Evolutionary conservation across 1,140 invertebrate genomes (phyloP), one percentile per base, ranked within the genome.

Genomic region (Formica selysi): DNA sequence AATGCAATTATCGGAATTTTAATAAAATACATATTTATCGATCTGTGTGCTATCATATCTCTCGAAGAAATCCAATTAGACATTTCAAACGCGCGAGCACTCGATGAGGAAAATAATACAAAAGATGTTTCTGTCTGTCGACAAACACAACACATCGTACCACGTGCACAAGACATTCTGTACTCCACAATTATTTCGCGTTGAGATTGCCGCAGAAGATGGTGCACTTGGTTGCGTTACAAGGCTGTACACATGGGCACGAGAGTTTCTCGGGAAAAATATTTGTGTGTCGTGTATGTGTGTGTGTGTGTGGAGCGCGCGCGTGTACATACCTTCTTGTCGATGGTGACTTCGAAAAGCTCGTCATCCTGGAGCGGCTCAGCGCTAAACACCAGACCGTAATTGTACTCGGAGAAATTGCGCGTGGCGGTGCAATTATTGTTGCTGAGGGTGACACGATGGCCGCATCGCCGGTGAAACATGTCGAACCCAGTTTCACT

Each of bases 291-390:
- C 3, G 41, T 44, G 48, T 19, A 0, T 51, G 1, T 16, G 0
- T 51, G 48, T 51, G 48, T 11, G 4, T 4, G 4, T 19, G 4
- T 3, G n/a, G 32, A 3, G 38, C 19, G n/a, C 26, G 44, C 13
- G 64, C 29, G 76, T 11, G 32, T 38, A 3, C 13, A 92, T 94
- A 98, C 98, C 97, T 98, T 98, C 95, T 97, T 97, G 91, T 98
- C 98, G 91, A 99, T 98, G 90, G 96, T 96, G 81, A 99, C 97
- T 96, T 98, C 98, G 94, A 99, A 99, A 59, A 98, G 95, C 88
- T 97, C 96, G 95, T 98, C 97, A 93, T 98, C 97, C 89, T 96
- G 95, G 6, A 99, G 95, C 11, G 98, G 97, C 91, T 98, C 97
- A 22, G 97, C 96, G 91, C 98, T 98, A 84, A 99, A 96, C n/a